Evolutionary conservation across 2,113 vertebrate species (phyloP), one percentile per base, ranked within the genome.

Genomic region (Gavialis gangeticus): DNA sequence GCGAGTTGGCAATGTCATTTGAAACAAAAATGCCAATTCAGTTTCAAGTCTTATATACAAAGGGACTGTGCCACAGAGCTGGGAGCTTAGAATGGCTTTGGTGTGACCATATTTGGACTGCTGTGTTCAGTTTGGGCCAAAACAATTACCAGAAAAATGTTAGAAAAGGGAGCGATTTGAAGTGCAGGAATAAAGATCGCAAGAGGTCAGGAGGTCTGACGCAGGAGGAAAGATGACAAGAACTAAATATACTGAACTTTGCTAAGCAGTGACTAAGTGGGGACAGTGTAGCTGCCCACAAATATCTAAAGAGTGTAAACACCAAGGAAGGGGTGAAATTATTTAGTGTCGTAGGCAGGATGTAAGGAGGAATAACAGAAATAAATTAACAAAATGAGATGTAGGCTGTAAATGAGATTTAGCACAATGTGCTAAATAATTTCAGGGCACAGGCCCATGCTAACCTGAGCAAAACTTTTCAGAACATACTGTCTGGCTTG

Each of bases 131-230:
- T 55, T 57, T 67, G 46, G 83, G 64, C 18, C 46, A 46, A 89
- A 90, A 90, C 46, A 64, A 57, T 78, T 91, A 64, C 2, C 82
- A 91, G 46, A 57, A 84, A 80, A 34, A 85, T 66, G 34, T 16
- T 85, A 84, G 58, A 87, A 91, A 88, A 84, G 67, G 76, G 76
- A 37, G 77, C 69, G 82, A 63, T 84, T 79, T 67, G 84, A 84
- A 73, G 27, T 60, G 11, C 27, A 89, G 87, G 67, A 81, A 87
- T 75, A 24, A 37, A 46, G 12, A 84, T 84, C 91, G 54, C 25
- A 80, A 82, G 73, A 10, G 9, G n/a, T 77, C 19, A 66, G 54
- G 27, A 78, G 66, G 18, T 88, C 66, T 92, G 85, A 92, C 34
- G 94, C 22, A 84, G 18, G 24, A 84, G 81, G 78, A 93, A 86